Evolutionary conservation across 1,140 invertebrate species (phyloP).

Genomic region (Eciton burchellii): DNA sequence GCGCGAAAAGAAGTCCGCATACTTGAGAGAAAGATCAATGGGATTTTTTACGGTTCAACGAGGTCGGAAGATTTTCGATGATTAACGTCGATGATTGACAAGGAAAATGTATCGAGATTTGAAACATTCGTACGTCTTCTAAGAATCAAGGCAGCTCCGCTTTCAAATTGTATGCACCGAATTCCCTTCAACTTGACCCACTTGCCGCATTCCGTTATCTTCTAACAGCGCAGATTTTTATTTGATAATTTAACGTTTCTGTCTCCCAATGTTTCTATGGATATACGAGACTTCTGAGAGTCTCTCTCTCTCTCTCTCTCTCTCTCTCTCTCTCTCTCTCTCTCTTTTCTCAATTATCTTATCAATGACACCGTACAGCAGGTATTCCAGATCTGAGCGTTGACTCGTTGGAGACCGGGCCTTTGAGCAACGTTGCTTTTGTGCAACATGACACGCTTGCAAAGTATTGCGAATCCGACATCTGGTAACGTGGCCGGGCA

Average conservation of each 20-base stretch:
- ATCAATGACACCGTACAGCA: neutral
- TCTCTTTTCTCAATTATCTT: no score
- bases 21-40: neutral
- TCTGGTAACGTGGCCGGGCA: constrained; percentile 37
- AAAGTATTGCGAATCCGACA: constrained; percentile 40
- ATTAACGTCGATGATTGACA: neutral
- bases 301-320: neutral
- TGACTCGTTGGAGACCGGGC: constrained; percentile 2
- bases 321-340: neutral
- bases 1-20: constrained; percentile 20
- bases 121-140: neutral
- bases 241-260: neutral
- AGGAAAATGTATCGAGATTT: neutral
- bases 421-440: constrained; percentile 52
- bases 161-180: neutral
- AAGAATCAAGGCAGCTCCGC: neutral
- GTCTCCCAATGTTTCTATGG: neutral
- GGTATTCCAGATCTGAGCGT: neutral
- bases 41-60: neutral
- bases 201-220: neutral
- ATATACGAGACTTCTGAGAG: neutral
- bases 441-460: constrained; percentile 51
- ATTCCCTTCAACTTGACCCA: neutral
- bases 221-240: neutral
- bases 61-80: no score